Percentiles rank a stretch among this genome's conserved stretches.
These are phyloP conservation scores for Pseudopipra pipra DNA, from an alignment of 2,113 vertebrate species.

Conservation along the genomic window DNA sequence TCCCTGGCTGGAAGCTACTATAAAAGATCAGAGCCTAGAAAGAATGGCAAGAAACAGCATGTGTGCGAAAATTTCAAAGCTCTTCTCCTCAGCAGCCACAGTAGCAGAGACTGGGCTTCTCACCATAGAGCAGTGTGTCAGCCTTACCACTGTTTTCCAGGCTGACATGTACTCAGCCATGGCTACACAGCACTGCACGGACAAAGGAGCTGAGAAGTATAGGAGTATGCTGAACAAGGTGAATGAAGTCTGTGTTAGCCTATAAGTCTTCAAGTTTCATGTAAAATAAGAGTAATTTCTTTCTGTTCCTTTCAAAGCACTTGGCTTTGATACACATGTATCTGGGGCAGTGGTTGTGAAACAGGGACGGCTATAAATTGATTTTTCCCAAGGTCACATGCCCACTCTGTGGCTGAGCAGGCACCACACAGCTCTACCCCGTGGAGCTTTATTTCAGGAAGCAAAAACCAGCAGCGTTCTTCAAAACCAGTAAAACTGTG, in stretches of 20 bases:
- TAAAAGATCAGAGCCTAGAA: not conserved
- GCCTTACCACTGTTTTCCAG: not conserved
- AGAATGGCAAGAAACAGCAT: not conserved
- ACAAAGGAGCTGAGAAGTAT: not conserved
- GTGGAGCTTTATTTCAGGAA: not conserved
- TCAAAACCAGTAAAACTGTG: not conserved
- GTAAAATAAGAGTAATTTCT: not conserved
- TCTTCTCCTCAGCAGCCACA: not conserved
- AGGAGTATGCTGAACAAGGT: not conserved
- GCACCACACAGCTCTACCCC: fast-evolving
- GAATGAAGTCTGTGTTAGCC: not conserved
- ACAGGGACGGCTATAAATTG: not conserved
- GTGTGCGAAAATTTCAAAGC: not conserved
- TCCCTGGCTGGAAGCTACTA: not conserved
- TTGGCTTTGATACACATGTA: not conserved
- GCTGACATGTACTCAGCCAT: not conserved
- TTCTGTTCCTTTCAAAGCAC: not conserved
- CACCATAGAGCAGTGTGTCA: not conserved
- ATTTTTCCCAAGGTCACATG: not conserved
- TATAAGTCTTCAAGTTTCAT: not conserved
- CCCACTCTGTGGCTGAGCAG: not conserved
- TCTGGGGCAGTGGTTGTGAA: not conserved
- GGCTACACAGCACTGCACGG: not conserved
- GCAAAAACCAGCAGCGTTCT: not conserved
- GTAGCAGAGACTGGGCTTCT: not conserved